A percentile compares a stretch with the other conserved stretches of the same genome.
These are phyloP conservation scores for Oryzaephilus surinamensis DNA, from an alignment of 1,140 invertebrate genomes.

Conservation along the genomic window DNA sequence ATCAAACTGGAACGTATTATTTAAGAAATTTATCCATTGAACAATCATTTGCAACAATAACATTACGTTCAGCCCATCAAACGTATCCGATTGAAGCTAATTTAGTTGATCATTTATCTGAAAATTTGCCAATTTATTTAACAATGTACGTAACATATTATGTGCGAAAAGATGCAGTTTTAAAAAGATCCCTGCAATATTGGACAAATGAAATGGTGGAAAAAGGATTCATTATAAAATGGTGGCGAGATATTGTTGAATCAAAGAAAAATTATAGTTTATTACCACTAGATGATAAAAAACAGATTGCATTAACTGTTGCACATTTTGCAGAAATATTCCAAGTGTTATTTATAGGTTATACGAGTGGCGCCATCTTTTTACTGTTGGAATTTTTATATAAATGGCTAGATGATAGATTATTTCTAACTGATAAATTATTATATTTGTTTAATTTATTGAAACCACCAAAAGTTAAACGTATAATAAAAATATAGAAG, in stretches of 20 bases:
- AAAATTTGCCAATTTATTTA: not conserved
- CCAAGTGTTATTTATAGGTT: slow-evolving; percentile 1
- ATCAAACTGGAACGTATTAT: not conserved
- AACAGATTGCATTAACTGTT: slow-evolving; percentile 3
- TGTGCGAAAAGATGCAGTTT: not conserved
- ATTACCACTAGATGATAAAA: slow-evolving; percentile 3
- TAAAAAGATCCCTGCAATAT: not conserved
- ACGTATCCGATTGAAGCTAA: not conserved
- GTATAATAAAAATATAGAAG: no score
- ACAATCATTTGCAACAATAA: not conserved
- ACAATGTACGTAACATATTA: slow-evolving; percentile 2
- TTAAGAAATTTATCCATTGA: not conserved
- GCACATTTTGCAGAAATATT: slow-evolving; percentile 10
- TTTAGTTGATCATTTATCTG: not conserved
- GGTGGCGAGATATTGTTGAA: slow-evolving; percentile 1
- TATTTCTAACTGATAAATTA: not conserved
- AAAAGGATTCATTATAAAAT: slow-evolving; percentile 4
- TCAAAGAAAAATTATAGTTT: not conserved
- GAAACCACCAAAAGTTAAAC: slow-evolving; percentile 6
- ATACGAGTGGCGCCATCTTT: not conserved
- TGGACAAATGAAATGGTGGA: slow-evolving; percentile 6
- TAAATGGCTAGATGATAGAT: not conserved
- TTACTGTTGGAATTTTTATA: slow-evolving; percentile 5
- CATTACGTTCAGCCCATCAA: slow-evolving; percentile 1
- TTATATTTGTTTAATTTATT: slow-evolving; percentile 1